Evolutionary conservation across 2,888 invertebrate species (phyloP).

Genomic region (Halictus quadricinctus): DNA sequence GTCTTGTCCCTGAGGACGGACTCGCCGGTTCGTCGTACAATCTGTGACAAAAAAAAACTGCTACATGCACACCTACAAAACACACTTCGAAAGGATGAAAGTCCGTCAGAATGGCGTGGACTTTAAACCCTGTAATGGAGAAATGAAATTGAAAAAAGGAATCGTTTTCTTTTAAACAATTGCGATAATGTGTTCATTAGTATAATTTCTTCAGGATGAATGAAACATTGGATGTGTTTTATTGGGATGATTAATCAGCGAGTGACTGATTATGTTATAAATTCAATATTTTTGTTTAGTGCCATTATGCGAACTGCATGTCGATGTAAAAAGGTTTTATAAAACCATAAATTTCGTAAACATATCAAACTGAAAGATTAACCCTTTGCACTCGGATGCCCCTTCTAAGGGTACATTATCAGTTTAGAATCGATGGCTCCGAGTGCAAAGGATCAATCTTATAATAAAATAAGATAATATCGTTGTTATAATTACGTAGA

Average conservation of each 20-base stretch:
- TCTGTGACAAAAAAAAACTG: not conserved
- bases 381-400: too few species aligned
- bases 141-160: not conserved
- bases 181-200: not conserved
- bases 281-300: not conserved
- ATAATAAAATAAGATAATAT: too few species aligned
- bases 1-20: conserved; percentile 45
- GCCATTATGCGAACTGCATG: too few species aligned
- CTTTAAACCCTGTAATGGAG: not conserved
- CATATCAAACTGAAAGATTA: too few species aligned
- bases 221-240: not conserved
- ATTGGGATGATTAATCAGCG: not conserved
- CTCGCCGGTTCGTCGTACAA: conserved; percentile 13
- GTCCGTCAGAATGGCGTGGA: not conserved
- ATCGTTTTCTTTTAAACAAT: not conserved
- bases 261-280: not conserved
- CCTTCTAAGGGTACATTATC: too few species aligned
- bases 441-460: too few species aligned
- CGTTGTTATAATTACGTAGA: too few species aligned
- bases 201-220: not conserved
- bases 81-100: not conserved
- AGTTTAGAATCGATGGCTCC: too few species aligned
- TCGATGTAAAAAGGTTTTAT: too few species aligned
- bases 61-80: not conserved
- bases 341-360: too few species aligned